Evolutionary conservation across 2,113 vertebrate species (phyloP).

Genomic region (Murina feae): DNA sequence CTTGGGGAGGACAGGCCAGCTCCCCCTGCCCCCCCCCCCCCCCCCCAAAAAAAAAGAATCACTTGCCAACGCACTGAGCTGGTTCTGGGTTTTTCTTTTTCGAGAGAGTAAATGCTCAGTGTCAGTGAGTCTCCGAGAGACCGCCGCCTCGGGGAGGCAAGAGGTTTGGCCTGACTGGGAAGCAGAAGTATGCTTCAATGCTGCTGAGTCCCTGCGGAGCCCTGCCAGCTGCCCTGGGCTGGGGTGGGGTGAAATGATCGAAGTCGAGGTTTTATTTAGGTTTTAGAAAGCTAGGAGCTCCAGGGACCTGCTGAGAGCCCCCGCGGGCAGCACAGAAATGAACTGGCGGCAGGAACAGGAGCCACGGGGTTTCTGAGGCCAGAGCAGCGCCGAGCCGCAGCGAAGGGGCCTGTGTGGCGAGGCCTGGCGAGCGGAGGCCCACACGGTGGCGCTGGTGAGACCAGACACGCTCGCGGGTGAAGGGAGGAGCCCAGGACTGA

Average conservation of each 20-base stretch:
- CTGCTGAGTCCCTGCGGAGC: neutral
- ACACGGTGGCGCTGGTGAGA: rapidly evolving
- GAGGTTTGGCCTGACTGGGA: neutral
- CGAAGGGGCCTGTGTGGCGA: neutral
- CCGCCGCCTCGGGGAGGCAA: neutral
- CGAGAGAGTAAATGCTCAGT: neutral
- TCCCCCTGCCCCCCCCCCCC: no score
- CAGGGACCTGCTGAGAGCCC: neutral
- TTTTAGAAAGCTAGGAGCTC: neutral
- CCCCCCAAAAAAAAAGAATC: no score
- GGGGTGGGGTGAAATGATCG: neutral
- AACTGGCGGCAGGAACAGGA: neutral
- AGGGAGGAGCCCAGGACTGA: neutral
- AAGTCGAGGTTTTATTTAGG: neutral
- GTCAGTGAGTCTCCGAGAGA: neutral
- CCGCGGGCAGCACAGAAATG: neutral
- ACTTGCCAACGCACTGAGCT: neutral
- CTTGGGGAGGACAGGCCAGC: neutral
- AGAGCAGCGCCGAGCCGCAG: neutral
- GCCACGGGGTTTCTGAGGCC: neutral
- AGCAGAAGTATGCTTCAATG: neutral
- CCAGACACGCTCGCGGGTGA: neutral
- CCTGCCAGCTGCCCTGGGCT: neutral
- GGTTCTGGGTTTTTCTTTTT: neutral
- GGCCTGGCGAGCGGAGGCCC: neutral